phyloP scores from a whole-genome alignment of 2,888 invertebrate genomes.

The Apotomis betuletana region DNA sequence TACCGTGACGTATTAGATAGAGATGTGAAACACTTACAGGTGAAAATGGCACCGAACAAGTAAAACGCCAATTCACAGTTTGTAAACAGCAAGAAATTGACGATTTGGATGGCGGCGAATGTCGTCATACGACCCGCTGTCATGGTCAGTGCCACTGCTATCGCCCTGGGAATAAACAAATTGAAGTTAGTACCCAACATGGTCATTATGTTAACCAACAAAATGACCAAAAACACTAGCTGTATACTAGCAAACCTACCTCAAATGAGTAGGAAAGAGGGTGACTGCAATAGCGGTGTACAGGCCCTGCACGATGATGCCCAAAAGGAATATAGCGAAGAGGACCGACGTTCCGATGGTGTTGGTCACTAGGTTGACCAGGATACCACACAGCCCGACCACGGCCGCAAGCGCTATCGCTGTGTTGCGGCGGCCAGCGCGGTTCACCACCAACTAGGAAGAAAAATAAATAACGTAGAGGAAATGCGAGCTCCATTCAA shows the following conservation, averaged over 20 bases:
- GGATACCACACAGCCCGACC: slow-evolving; percentile 65
- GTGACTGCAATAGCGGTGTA: slow-evolving; percentile 66
- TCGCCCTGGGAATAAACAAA: slow-evolving; percentile 57
- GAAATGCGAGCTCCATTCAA: background rate
- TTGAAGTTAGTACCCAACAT: too few species aligned
- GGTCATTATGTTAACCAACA: background rate
- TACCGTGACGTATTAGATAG: too few species aligned
- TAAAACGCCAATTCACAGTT: slow-evolving; percentile 45
- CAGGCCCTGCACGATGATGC: slow-evolving; percentile 60
- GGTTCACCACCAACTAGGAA: slow-evolving; percentile 59
- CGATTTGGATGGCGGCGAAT: slow-evolving; percentile 75
- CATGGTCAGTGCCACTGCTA: slow-evolving; percentile 76
- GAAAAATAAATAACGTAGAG: background rate
- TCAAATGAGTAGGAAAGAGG: slow-evolving; percentile 63
- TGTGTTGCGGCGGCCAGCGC: slow-evolving; percentile 74
- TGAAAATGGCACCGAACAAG: background rate
- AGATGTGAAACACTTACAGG: background rate
- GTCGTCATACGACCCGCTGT: slow-evolving; percentile 79
- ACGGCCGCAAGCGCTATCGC: slow-evolving; percentile 63
- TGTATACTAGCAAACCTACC: slow-evolving; percentile 25
- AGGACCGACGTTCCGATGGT: slow-evolving; percentile 76
- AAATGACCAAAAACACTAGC: background rate
- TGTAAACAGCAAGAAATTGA: slow-evolving; percentile 77
- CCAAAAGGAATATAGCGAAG: slow-evolving; percentile 54
- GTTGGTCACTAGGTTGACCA: slow-evolving; percentile 78